Conservation (phyloP, 2,888 invertebrate genomes). For the Cheilosia urbana region DNA sequence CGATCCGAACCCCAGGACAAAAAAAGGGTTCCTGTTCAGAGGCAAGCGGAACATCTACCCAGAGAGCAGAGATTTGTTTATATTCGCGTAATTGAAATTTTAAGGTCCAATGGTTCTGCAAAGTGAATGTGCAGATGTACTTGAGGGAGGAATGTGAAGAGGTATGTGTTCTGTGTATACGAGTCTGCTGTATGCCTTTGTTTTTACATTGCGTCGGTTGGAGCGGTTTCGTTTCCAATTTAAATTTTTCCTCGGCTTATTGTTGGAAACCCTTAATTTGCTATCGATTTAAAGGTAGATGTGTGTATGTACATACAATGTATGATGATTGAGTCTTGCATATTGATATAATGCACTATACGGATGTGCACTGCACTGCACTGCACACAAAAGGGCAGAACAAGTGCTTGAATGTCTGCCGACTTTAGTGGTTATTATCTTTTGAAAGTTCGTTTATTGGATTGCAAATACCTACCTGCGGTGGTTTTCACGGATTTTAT, state of each 20-base stretch:
- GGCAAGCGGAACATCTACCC: constrained; percentile 39
- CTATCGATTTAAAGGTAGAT: too few species aligned
- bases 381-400: too few species aligned
- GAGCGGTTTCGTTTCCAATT: constrained; percentile 46
- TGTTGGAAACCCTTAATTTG: too few species aligned
- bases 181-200: constrained; percentile 9
- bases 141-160: constrained; percentile 56
- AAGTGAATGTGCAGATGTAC: constrained; percentile 63
- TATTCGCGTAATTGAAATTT: constrained; percentile 73
- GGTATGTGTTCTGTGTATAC: neutral
- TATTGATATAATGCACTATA: too few species aligned
- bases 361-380: too few species aligned
- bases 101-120: constrained; percentile 59
- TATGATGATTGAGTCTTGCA: too few species aligned
- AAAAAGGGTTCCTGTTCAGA: constrained; percentile 10
- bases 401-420: too few species aligned
- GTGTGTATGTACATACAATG: too few species aligned
- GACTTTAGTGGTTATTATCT: too few species aligned
- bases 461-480: too few species aligned
- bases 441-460: too few species aligned
- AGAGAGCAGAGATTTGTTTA: constrained; percentile 65
- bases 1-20: constrained; percentile 28
- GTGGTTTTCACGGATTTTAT: too few species aligned
- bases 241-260: constrained; percentile 7
- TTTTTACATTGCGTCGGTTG: constrained; percentile 23